These are phyloP conservation scores for Ectemnius lituratus DNA, from an alignment of 2,888 invertebrate species.

Conservation along the genomic window DNA sequence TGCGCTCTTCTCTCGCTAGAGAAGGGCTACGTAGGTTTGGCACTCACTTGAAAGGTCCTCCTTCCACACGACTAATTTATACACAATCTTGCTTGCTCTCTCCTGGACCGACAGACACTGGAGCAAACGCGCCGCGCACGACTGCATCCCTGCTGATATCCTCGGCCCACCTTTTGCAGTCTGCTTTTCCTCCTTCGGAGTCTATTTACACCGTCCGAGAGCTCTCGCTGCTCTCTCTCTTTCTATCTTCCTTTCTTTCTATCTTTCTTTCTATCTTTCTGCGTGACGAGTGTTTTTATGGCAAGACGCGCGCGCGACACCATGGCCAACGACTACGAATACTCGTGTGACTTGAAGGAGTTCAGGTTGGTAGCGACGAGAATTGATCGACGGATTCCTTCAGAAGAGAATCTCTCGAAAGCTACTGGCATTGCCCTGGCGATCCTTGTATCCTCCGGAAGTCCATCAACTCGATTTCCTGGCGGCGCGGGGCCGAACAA, in stretches of 20 bases:
- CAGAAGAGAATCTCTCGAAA: not conserved
- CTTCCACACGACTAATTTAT: not conserved
- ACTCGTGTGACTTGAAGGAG: not conserved
- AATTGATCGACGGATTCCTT: not conserved
- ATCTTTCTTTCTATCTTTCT: not conserved
- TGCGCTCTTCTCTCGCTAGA: constrained; percentile 38
- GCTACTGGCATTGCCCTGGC: constrained; percentile 16
- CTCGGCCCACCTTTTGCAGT: constrained; percentile 21
- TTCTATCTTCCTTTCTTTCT: not conserved
- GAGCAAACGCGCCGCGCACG: constrained; percentile 16
- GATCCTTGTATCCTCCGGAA: constrained; percentile 50
- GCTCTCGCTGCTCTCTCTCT: not conserved
- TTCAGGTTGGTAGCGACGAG: not conserved
- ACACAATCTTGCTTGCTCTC: constrained; percentile 9
- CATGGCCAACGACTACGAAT: not conserved
- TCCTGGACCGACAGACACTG: not conserved
- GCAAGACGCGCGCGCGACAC: not conserved
- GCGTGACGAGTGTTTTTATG: not conserved
- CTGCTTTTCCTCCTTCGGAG: constrained; percentile 22
- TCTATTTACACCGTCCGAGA: constrained; percentile 52
- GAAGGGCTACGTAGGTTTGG: constrained; percentile 67
- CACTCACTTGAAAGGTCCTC: constrained; percentile 65
- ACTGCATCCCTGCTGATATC: not conserved
- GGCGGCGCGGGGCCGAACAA: constrained; percentile 60
- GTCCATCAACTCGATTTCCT: constrained; percentile 61